Conservation (phyloP, 2,888 invertebrate species). For the Tetheella fluctuosa region DNA sequence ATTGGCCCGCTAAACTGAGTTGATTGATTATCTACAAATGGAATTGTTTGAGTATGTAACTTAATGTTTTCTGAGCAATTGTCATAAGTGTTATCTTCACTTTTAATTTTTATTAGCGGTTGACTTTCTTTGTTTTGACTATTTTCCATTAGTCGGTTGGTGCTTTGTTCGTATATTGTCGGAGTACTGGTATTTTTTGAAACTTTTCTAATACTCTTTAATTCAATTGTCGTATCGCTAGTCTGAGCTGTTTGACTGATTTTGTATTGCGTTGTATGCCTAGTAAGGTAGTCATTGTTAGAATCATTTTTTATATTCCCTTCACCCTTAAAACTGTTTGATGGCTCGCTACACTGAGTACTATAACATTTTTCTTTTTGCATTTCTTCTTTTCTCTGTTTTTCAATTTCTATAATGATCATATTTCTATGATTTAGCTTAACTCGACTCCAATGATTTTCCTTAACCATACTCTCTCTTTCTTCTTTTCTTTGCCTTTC, state of each 20-base stretch:
- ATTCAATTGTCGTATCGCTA: neutral
- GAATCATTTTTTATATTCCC: neutral
- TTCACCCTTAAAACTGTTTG: neutral
- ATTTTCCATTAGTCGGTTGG: neutral
- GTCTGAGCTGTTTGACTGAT: neutral
- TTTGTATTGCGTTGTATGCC: neutral
- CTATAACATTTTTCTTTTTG: neutral
- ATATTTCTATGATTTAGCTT: slow-evolving; percentile 24
- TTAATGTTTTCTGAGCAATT: neutral
- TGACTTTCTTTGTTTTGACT: neutral
- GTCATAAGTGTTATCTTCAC: neutral
- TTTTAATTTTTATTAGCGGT: neutral
- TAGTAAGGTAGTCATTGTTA: neutral
- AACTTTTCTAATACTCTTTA: neutral
- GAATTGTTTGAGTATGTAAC: neutral
- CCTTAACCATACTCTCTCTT: neutral
- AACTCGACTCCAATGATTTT: slow-evolving; percentile 21
- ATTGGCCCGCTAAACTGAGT: neutral
- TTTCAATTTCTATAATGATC: slow-evolving; percentile 34
- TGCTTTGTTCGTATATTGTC: neutral
- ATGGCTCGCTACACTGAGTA: neutral
- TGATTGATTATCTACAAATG: neutral
- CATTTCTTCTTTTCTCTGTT: neutral
- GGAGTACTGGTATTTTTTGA: neutral
- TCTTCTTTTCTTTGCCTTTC: slow-evolving; percentile 18